Base-by-base conservation (phyloP, 2,113 vertebrate species). In the Chloroceryle aenea region DNA sequence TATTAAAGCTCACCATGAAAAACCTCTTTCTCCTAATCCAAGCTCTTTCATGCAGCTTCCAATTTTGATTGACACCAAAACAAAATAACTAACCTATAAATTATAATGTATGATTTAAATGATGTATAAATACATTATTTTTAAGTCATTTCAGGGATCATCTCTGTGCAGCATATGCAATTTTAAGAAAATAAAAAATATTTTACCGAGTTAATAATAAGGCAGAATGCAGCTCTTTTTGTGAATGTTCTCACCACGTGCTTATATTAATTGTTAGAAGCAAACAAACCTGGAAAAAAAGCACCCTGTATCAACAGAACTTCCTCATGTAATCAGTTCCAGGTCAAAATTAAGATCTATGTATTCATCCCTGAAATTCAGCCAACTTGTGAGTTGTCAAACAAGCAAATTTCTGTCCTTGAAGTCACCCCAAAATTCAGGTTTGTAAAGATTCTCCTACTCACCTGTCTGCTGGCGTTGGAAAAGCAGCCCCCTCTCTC, bases 11-110 rank as follows among this genome's bases (percentile, higher is more conserved):
- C 89, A 40, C 30, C 26, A 27, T 14, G 59, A 87, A 80, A 95
- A 96, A 86, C 59, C 58, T 87, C 58, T 87, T 79, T 75, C 82
- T 93, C 85, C n/a, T 81, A 67, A 75, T 87, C 89, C 63, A 50
- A 86, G 68, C 72, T 81, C 69, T 96, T 87, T 93, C 85, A 77
- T 40, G 67, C 25, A 92, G 63, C 64, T 94, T 96, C 76, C 3
- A 2, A 7, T 81, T 92, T 96, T 96, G 95, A 96, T 88, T 96
- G 95, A 61, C 88, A 92, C 13, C 61, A 93, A 96, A 94, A 96
- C 80, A 96, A 94, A 93, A 78, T 75, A 94, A 73, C 87, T 67
- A 92, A 78, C 78, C 83, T 90, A 88, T 90, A 94, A 96, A 95
- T 96, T 95, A 90, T 90, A 89, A 84, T 9, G 64, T 50, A 16